Conservation (phyloP, 2,113 vertebrate species). For the Panthera leo region DNA sequence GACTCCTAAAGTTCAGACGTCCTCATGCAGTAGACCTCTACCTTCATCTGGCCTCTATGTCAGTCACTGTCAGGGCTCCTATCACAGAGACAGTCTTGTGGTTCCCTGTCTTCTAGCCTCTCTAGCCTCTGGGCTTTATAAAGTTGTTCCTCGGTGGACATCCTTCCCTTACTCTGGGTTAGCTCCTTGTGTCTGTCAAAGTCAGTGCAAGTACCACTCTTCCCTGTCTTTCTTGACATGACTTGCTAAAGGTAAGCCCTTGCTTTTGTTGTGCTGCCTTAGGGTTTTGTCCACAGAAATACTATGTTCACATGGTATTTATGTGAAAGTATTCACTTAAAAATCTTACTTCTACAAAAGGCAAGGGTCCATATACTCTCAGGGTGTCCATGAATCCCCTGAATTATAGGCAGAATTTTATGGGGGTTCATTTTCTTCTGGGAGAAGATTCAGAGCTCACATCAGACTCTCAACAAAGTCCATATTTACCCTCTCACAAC, state of each 20-base stretch:
- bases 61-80: background rate
- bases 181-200: background rate
- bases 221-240: background rate
- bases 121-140: background rate
- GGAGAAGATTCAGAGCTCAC: background rate
- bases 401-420: conserved; percentile 2
- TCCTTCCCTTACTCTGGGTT: background rate
- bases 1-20: background rate
- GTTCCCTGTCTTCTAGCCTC: background rate
- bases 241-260: background rate
- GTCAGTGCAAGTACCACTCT: background rate
- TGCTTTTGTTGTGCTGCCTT: conserved; percentile 8
- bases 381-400: background rate
- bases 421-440: conserved; percentile 34
- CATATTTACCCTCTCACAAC: background rate
- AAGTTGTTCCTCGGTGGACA: background rate
- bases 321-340: conserved; percentile 19
- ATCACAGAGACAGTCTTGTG: background rate
- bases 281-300: background rate
- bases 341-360: background rate
- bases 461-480: background rate
- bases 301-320: background rate
- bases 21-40: background rate
- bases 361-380: background rate
- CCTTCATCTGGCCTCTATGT: background rate